Evolutionary conservation across 2,113 vertebrate genomes (phyloP).

Genomic region (Perca fluviatilis): DNA sequence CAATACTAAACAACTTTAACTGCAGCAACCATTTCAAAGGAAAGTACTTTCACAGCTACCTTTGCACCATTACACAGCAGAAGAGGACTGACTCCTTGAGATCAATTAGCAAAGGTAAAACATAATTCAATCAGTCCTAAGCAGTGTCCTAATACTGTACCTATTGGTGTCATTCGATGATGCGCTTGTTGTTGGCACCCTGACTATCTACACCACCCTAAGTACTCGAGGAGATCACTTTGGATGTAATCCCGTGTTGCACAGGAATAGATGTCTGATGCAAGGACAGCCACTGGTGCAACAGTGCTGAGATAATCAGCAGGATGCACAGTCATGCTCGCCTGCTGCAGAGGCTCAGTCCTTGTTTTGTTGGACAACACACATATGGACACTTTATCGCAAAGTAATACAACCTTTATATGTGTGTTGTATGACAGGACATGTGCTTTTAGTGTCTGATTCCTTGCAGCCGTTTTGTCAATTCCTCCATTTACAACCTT

Average conservation of each 20-base stretch:
- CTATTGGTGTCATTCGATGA: conserved; percentile 33
- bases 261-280: conserved; percentile 72
- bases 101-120: conserved; percentile 41
- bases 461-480: neutral
- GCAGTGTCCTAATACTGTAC: conserved; percentile 32
- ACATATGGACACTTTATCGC: neutral
- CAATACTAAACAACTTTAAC: neutral
- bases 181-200: conserved; percentile 50
- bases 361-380: neutral
- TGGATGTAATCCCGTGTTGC: conserved; percentile 71
- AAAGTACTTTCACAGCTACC: neutral
- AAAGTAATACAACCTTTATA: neutral
- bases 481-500: neutral
- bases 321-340: conserved; percentile 67
- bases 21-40: neutral
- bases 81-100: neutral
- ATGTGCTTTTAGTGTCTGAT: neutral
- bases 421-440: neutral
- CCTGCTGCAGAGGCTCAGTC: conserved; percentile 24
- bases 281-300: conserved; percentile 44
- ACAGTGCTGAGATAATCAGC: conserved; percentile 61
- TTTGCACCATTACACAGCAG: neutral
- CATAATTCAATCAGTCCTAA: conserved; percentile 66
- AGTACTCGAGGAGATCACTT: conserved; percentile 56
- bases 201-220: conserved; percentile 65